Evolutionary conservation across 2,888 invertebrate genomes (phyloP), one percentile per base, ranked within the genome.

Genomic region (Chaitophorus viminalis): DNA sequence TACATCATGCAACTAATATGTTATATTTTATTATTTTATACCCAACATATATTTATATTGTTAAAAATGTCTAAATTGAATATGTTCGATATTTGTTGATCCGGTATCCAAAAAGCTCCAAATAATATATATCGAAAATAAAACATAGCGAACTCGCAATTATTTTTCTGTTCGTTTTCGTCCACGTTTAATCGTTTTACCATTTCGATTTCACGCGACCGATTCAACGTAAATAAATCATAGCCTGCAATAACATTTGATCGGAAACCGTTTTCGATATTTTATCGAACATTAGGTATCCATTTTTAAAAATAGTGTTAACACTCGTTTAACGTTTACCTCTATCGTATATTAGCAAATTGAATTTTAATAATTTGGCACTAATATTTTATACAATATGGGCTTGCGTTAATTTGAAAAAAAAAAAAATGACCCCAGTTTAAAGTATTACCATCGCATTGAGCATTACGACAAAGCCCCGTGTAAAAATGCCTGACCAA

Each of bases 21-120:
- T 9, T n/a, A 79, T 79, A 79, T 60, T n/a, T 46, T 79, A 79
- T 60, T 36, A 60, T 60, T 36, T 36, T 36, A 39, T 39, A 39
- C 18, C 31, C 33, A 54, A 60, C 68, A 68, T 79, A 39, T 68
- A 39, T 39, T 65, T 79, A 65, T 65, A 65, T 79, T 79, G 79
- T 79, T 65, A 14, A 9, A 65, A 78, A 79, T 65, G 39, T n/a
- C n/a, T 17, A n/a, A 65, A 36, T 36, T 29, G 14, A n/a, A 36
- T 65, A 36, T 65, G 18, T 39, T 65, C 36, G 65, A 29, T 60
- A 60, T 5, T 21, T 21, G 21, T 60, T 21, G 18, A 60, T 60
- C 25, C 21, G 1, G 25, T 25, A 60, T 60, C 25, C 60, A 2
- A 25, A 60, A 21, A 60, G 1, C 25, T 25, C 4, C 60, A 60